Percentiles rank a stretch among this genome's conserved stretches.
phyloP scores from a whole-genome alignment of 2,797 vertebrate genomes.

The Artibeus lituratus region DNA sequence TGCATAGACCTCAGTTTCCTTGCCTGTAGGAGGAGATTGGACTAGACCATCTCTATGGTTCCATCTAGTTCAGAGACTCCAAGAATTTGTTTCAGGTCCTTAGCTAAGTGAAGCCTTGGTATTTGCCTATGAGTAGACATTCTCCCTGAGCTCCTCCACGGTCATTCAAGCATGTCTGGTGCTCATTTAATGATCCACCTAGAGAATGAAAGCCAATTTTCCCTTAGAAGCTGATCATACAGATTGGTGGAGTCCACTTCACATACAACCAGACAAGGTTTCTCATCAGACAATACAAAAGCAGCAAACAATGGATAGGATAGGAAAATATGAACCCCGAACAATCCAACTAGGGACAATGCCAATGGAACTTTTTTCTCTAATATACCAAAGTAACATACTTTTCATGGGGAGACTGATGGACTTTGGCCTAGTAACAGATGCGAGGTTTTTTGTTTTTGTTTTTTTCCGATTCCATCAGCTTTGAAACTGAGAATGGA shows the following conservation, averaged over 20 bases:
- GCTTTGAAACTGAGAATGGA: conserved; percentile 83
- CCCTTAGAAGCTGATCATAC: neutral
- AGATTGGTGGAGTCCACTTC: neutral
- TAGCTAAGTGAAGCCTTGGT: neutral
- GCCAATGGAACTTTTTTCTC: neutral
- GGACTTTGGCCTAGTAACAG: conserved; percentile 59
- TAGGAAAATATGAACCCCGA: neutral
- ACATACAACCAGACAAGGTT: neutral
- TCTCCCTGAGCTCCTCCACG: neutral
- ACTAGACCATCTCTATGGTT: neutral
- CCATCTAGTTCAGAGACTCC: neutral
- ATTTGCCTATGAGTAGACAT: neutral
- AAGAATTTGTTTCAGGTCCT: neutral
- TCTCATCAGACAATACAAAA: neutral
- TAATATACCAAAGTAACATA: neutral
- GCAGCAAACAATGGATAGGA: neutral
- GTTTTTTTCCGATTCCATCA: conserved; percentile 72
- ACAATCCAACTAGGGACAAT: neutral
- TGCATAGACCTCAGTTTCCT: neutral
- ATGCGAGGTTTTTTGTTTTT: conserved; percentile 52
- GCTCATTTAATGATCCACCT: neutral
- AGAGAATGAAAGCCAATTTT: neutral
- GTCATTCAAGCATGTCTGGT: neutral
- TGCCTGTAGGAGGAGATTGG: neutral
- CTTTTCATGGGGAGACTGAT: conserved; percentile 38